Evolutionary conservation across 1,140 invertebrate species (phyloP).

Genomic region (Mycetomoellerius zeteki): DNA sequence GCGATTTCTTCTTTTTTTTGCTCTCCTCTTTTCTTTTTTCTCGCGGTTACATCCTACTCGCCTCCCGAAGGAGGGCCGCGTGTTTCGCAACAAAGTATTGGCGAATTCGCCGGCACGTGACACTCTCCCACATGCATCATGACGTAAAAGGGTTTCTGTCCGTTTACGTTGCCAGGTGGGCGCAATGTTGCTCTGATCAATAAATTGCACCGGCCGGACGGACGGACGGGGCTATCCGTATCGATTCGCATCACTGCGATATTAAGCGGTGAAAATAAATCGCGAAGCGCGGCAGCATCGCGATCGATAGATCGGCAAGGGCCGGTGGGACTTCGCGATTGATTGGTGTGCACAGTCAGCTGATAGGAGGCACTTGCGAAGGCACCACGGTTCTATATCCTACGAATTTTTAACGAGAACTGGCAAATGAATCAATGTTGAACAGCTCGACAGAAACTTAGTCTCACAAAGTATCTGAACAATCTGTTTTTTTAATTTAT

Average conservation of each 20-base stretch:
- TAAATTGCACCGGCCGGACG: slow-evolving; percentile 28
- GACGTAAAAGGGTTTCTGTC: slow-evolving; percentile 35
- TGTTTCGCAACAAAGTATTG: slow-evolving; percentile 27
- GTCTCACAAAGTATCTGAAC: neutral
- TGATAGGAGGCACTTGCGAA: neutral
- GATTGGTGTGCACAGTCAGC: slow-evolving; percentile 10
- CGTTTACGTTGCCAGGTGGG: slow-evolving; percentile 37
- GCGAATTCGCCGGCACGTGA: slow-evolving; percentile 54
- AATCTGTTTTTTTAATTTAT: neutral
- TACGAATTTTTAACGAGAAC: slow-evolving; percentile 36
- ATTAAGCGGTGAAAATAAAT: slow-evolving; percentile 32
- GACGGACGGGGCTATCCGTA: slow-evolving; percentile 15
- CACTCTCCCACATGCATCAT: slow-evolving; percentile 61
- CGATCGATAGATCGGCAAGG: slow-evolving; percentile 3
- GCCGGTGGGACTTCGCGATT: neutral
- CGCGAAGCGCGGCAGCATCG: neutral
- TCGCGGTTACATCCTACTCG: slow-evolving; percentile 6
- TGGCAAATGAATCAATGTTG: slow-evolving; percentile 9
- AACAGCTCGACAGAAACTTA: neutral
- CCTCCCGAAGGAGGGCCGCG: neutral
- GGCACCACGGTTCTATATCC: neutral
- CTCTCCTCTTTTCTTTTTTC: neutral
- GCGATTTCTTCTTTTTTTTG: neutral
- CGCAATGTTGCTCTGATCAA: slow-evolving; percentile 43
- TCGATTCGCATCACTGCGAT: slow-evolving; percentile 36